phyloP scores from a whole-genome alignment of 2,113 vertebrate species.

The Pituophis catenifer region DNA sequence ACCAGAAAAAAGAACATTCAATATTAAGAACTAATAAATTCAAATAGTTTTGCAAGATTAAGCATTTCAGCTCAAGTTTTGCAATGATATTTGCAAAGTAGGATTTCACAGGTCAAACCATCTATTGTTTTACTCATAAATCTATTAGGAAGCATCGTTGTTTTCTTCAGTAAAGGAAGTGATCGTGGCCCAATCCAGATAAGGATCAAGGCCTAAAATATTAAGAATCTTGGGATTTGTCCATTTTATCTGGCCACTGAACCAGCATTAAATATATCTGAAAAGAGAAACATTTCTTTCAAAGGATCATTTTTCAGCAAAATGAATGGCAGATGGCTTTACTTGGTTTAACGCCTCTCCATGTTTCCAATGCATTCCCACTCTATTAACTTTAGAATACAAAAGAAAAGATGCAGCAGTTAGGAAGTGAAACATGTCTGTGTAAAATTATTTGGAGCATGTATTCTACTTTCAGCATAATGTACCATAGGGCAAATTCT shows the following conservation, averaged over 20 bases:
- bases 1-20: background rate
- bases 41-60: background rate
- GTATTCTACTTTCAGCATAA: background rate
- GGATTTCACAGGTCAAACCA: background rate
- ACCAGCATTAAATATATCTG: background rate
- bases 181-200: background rate
- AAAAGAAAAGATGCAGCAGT: background rate
- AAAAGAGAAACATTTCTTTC: background rate
- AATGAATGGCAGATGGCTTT: background rate
- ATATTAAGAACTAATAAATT: background rate
- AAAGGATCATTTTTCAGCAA: background rate
- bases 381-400: background rate
- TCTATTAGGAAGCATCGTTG: background rate
- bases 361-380: background rate
- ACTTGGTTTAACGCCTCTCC: background rate
- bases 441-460: background rate
- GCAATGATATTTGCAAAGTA: background rate
- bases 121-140: background rate
- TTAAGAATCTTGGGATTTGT: background rate
- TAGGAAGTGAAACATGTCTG: background rate
- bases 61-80: background rate
- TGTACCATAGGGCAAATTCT: background rate
- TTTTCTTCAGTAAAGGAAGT: background rate
- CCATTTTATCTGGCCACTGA: background rate
- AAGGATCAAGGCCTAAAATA: background rate